phyloP scores from a whole-genome alignment of 2,113 vertebrate genomes.

The Potamarius usumacintae region DNA sequence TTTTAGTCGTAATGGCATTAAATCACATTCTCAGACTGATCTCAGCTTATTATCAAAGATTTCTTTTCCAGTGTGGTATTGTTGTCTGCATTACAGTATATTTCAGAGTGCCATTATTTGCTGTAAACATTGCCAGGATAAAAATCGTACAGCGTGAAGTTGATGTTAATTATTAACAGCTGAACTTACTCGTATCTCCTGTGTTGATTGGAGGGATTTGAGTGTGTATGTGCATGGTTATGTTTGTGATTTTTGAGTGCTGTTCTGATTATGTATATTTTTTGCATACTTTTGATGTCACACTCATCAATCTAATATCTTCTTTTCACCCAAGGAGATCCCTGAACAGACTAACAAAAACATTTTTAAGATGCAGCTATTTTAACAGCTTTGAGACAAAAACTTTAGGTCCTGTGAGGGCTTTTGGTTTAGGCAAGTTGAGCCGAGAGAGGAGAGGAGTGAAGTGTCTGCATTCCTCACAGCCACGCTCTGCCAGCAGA shows the following conservation, averaged over 20 bases:
- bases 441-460: slow-evolving; percentile 3
- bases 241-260: not conserved
- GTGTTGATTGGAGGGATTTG: not conserved
- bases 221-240: not conserved
- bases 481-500: slow-evolving; percentile 42
- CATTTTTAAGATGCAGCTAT: not conserved
- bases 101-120: not conserved
- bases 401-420: not conserved
- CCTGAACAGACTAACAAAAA: not conserved
- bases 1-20: not conserved
- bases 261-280: not conserved
- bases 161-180: slow-evolving; percentile 3
- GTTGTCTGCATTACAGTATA: not conserved
- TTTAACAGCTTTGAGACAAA: not conserved
- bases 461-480: slow-evolving; percentile 54
- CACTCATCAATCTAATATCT: not conserved
- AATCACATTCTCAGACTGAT: not conserved
- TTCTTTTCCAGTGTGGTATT: not conserved
- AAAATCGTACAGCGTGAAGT: not conserved
- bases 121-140: not conserved
- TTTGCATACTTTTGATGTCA: not conserved
- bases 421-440: not conserved
- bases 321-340: not conserved
- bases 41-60: not conserved
- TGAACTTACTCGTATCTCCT: not conserved